Conservation (phyloP, 2,113 vertebrate species). For the Leucopternis melanops region DNA sequence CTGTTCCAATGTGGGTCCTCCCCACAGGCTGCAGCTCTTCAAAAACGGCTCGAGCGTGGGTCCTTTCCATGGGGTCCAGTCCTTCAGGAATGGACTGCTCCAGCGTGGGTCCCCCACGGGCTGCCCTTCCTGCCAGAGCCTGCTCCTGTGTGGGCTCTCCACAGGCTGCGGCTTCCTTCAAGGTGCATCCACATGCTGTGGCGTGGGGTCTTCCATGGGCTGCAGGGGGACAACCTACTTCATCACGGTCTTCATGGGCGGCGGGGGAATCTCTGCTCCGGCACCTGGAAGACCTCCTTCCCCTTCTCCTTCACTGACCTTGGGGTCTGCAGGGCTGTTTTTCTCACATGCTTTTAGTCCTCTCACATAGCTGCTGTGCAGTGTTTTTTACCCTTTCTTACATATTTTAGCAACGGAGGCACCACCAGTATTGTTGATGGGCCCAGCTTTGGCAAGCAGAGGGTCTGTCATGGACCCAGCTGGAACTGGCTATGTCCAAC, state of each 20-base stretch:
- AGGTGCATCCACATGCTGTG: background rate
- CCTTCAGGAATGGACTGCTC: background rate
- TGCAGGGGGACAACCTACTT: rapidly evolving
- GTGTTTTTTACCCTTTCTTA: background rate
- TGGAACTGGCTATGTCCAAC: background rate
- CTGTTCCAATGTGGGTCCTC: no score
- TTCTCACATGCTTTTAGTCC: background rate
- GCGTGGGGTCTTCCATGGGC: background rate
- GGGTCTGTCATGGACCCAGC: background rate
- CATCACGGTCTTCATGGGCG: rapidly evolving
- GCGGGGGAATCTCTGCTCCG: background rate
- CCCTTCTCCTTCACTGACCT: background rate
- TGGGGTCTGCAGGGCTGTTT: background rate
- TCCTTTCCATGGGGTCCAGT: background rate
- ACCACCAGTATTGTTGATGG: background rate
- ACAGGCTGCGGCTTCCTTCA: background rate
- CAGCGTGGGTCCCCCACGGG: background rate
- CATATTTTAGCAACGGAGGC: background rate
- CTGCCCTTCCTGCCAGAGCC: background rate
- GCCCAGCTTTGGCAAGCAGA: background rate
- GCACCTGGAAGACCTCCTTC: background rate
- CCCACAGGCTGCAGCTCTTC: background rate
- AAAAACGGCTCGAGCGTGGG: background rate
- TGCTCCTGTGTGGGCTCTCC: background rate
- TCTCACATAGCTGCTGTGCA: background rate